Evolutionary conservation across 1,140 invertebrate species (phyloP), one percentile per base, ranked within the genome.

Genomic region (Pseudomyrmex flavicornis): DNA sequence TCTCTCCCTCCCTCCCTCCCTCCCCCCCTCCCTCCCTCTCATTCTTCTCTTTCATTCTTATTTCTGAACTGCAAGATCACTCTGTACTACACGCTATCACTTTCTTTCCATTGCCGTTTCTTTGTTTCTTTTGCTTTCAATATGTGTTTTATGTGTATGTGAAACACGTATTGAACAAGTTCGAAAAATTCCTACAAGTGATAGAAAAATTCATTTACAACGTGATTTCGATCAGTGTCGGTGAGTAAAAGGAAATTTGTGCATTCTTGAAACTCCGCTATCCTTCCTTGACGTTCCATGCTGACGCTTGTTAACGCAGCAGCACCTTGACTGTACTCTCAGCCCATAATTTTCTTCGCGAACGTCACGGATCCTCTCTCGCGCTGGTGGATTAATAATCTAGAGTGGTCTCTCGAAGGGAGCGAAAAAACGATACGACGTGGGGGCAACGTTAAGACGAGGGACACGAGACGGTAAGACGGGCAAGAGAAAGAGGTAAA

Each of bases 191-290:
- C 76, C 46, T 68, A 52, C 17, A 82, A 35, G 35, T 35, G 61
- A 70, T 46, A 86, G 89, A 91, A 56, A 17, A 89, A 75, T 90
- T 88, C 89, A 91, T 93, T 93, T 93, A 93, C 92, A 93, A 35
- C 35, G 17, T 17, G 35, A 35, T 35, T 35, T 35, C 35, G 35
- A 35, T 35, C 35, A 35, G 35, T 35, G 35, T 35, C 20, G 17
- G 15, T 9, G 5, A 22, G 35, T 52, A 4, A 20, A 80, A 20
- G 35, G 26, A 72, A 77, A 58, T 62, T 85, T 52, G 61, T 59
- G 62, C 69, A 88, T 89, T 70, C n/a, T 65, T 58, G 26, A n/a
- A 52, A 54, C 65, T 72, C 84, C 68, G 69, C 56, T 52, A 26
- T 61, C 17, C 70, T 72, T 17, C 20, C 59, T 46, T 44, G 50